These are phyloP conservation scores for Platyrinchus mystaceus DNA, from an alignment of 2,797 vertebrate species.

Conservation along the genomic window DNA sequence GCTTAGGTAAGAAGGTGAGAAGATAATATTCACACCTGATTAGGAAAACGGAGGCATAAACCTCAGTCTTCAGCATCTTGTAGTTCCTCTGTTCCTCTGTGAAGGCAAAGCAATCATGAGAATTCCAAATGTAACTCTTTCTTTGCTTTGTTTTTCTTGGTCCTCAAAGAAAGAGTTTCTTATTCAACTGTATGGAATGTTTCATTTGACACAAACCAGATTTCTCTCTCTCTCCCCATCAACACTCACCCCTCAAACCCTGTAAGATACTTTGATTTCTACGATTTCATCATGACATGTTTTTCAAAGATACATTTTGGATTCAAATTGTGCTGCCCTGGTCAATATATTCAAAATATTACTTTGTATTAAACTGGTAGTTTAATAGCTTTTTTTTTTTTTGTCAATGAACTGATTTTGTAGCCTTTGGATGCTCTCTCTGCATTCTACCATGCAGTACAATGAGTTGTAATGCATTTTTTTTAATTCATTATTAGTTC, in stretches of 20 bases:
- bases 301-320: background rate
- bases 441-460: background rate
- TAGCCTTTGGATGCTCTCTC: background rate
- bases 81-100: background rate
- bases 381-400: background rate
- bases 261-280: background rate
- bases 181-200: background rate
- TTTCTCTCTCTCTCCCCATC: background rate
- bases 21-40: background rate
- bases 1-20: background rate
- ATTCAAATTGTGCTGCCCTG: background rate
- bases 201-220: background rate
- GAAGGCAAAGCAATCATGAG: background rate
- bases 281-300: background rate
- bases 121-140: background rate
- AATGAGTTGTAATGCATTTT: background rate
- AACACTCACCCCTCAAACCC: accelerated
- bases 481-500: background rate
- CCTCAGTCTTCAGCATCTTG: background rate
- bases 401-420: background rate
- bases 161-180: background rate
- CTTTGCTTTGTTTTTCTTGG: background rate
- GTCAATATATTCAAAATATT: background rate
- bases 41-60: background rate
- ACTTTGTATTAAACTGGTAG: background rate